These are phyloP conservation scores for Pachyramphus minor DNA, from an alignment of 2,113 vertebrate genomes.

Conservation along the genomic window DNA sequence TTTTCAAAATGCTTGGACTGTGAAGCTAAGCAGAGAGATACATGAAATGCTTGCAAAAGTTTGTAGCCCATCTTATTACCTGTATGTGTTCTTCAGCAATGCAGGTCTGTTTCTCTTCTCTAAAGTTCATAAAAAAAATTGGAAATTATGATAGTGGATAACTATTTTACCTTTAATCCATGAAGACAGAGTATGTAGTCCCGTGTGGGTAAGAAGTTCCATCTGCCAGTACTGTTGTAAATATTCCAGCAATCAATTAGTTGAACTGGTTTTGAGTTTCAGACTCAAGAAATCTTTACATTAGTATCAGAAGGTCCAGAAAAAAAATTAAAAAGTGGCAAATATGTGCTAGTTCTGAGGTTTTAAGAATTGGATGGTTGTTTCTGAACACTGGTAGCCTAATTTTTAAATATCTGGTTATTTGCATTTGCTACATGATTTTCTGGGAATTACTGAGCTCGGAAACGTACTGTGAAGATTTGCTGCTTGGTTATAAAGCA, in stretches of 20 bases:
- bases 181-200: background rate
- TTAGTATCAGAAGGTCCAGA: background rate
- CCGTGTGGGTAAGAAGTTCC: background rate
- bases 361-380: background rate
- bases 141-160: background rate
- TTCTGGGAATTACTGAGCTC: background rate
- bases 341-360: background rate
- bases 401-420: background rate
- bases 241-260: background rate
- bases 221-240: background rate
- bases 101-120: background rate
- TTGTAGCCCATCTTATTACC: background rate
- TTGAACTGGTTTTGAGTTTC: background rate
- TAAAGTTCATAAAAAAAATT: background rate
- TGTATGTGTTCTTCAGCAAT: background rate
- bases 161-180: background rate
- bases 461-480: background rate
- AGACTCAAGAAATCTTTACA: background rate
- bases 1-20: background rate
- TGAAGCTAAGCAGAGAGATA: background rate
- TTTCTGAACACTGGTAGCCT: background rate
- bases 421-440: background rate
- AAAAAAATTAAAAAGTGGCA: background rate
- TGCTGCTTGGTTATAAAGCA: background rate
- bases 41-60: background rate